These are phyloP conservation scores for Labia minor DNA, from an alignment of 2,888 invertebrate species.

Conservation along the genomic window DNA sequence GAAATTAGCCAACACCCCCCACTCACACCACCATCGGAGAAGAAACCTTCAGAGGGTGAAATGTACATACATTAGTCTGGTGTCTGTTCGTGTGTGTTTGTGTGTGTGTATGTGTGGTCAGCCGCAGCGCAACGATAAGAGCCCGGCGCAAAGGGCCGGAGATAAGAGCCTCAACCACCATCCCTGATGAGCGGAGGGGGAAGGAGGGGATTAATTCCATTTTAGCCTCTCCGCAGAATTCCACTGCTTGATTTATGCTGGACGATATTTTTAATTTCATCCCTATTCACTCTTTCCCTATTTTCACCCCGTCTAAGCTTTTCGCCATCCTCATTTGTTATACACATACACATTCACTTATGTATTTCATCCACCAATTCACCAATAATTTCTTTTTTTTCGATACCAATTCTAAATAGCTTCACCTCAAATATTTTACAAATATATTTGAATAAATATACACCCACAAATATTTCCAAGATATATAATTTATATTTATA, in stretches of 20 bases:
- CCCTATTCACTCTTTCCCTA: conserved; percentile 22
- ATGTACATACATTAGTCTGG: not conserved
- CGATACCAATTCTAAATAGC: too few species aligned
- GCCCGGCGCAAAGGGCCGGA: not conserved
- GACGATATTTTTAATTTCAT: conserved; percentile 23
- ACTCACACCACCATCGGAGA: too few species aligned
- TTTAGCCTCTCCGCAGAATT: conserved; percentile 7
- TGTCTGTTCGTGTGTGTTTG: not conserved
- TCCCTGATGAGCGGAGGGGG: not conserved
- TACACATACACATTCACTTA: not conserved
- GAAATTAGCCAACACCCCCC: not conserved
- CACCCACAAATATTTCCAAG: too few species aligned
- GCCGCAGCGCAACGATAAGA: conserved; percentile 13
- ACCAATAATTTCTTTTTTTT: too few species aligned
- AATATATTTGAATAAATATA: too few species aligned
- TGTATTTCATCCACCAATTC: too few species aligned
- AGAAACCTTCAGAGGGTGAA: not conserved
- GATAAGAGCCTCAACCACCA: not conserved
- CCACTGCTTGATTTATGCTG: conserved; percentile 13
- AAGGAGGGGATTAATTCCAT: not conserved
- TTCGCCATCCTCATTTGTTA: conserved; percentile 1
- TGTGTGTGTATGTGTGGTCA: conserved; percentile 8
- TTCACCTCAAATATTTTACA: too few species aligned
- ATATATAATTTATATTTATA: too few species aligned
- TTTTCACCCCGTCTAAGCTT: conserved; percentile 17